Evolutionary conservation across 2,797 vertebrate species (phyloP).

Genomic region (Trichosurus vulpecula): DNA sequence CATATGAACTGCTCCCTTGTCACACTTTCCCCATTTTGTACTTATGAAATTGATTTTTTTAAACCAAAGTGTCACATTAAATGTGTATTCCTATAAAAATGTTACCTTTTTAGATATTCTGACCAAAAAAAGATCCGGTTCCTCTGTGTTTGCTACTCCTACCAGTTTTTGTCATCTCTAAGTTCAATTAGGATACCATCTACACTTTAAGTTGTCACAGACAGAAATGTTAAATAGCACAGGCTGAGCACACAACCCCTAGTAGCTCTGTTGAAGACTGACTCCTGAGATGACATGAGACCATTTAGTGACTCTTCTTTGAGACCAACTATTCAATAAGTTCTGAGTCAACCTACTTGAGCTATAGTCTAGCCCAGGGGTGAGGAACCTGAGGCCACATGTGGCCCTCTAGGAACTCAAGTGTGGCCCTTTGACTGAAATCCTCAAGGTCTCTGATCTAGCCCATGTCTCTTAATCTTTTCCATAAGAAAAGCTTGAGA

Average conservation of each 20-base stretch:
- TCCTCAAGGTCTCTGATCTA: too few species aligned
- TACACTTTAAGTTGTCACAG: neutral
- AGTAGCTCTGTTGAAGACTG: neutral
- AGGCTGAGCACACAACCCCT: neutral
- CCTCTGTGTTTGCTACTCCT: neutral
- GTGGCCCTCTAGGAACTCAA: too few species aligned
- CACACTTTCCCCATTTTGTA: neutral
- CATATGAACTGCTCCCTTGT: neutral
- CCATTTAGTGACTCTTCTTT: neutral
- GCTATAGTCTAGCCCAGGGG: neutral
- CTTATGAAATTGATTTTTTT: neutral
- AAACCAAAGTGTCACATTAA: neutral
- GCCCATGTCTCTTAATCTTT: neutral
- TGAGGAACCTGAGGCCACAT: too few species aligned
- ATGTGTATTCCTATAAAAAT: neutral
- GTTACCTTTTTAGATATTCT: neutral
- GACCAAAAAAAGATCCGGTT: neutral
- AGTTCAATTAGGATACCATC: neutral
- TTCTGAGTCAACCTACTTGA: neutral
- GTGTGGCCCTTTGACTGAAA: too few species aligned
- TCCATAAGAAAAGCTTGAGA: neutral
- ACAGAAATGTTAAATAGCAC: neutral
- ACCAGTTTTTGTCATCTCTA: neutral
- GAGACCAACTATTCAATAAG: neutral
- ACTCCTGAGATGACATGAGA: neutral